phyloP scores from a whole-genome alignment of 2,888 invertebrate genomes.

The Lasioglossum marginatum region DNA sequence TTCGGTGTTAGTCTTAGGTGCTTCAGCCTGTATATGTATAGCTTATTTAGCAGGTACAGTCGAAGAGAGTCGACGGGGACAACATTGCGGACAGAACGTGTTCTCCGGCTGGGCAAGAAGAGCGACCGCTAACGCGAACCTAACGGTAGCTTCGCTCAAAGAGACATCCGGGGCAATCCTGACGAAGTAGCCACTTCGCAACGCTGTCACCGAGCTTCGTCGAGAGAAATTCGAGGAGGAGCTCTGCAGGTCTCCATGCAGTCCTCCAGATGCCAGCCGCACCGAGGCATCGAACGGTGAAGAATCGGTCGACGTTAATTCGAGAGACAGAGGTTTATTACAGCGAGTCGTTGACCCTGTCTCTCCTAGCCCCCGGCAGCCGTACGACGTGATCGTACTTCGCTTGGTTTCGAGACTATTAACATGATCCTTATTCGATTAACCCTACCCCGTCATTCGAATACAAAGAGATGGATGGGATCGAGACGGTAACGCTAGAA shows the following conservation, averaged over 20 bases:
- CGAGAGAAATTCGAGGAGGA: neutral
- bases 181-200: neutral
- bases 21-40: neutral
- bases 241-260: neutral
- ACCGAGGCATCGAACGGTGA: neutral
- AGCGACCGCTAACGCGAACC: neutral
- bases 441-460: slow-evolving; percentile 44
- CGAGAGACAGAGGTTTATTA: neutral
- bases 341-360: neutral
- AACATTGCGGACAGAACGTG: neutral
- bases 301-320: neutral
- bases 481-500: neutral
- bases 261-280: neutral
- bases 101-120: neutral
- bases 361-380: slow-evolving; percentile 49
- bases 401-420: slow-evolving; percentile 66
- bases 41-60: neutral
- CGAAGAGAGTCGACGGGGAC: neutral
- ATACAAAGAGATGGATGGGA: neutral
- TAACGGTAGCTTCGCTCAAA: neutral
- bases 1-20: too few species aligned
- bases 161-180: neutral
- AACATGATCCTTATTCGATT: slow-evolving; percentile 71
- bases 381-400: slow-evolving; percentile 65
- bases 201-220: neutral